Conservation (phyloP, 2,888 invertebrate species). For the Lasioglossum calceatum region DNA sequence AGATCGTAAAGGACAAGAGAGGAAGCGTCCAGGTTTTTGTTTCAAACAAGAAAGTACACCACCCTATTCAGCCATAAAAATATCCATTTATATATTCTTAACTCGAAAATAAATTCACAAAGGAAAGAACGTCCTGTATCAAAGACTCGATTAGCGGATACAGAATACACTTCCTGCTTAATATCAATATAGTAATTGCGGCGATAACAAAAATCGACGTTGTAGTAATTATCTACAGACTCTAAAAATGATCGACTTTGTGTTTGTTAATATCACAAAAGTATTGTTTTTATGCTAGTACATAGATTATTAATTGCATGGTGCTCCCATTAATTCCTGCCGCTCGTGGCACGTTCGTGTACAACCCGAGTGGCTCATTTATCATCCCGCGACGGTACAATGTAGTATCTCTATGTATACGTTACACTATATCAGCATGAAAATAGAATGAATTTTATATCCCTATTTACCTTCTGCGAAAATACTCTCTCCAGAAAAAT, state of each 20-base stretch:
- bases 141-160: slow-evolving; percentile 23
- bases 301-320: slow-evolving; percentile 35
- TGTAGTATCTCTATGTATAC: slow-evolving; percentile 14
- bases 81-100: slow-evolving; percentile 19
- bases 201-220: slow-evolving; percentile 30
- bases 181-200: background rate
- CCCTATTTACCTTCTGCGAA: slow-evolving; percentile 46
- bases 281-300: slow-evolving; percentile 69
- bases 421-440: slow-evolving; percentile 49
- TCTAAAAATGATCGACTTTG: slow-evolving; percentile 69
- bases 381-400: slow-evolving; percentile 22
- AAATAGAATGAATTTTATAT: slow-evolving; percentile 46
- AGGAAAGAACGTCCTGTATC: background rate
- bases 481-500: slow-evolving; percentile 74
- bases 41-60: background rate
- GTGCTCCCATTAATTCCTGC: background rate
- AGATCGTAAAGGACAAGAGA: background rate
- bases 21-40: slow-evolving; percentile 3
- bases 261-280: slow-evolving; percentile 80
- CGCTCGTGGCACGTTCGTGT: background rate
- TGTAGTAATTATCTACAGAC: slow-evolving; percentile 27
- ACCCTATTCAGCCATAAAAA: slow-evolving; percentile 14
- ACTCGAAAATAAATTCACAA: slow-evolving; percentile 5
- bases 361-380: background rate
- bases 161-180: background rate